Evolutionary conservation across 2,113 vertebrate genomes (phyloP).

Genomic region (Pteronura brasiliensis): DNA sequence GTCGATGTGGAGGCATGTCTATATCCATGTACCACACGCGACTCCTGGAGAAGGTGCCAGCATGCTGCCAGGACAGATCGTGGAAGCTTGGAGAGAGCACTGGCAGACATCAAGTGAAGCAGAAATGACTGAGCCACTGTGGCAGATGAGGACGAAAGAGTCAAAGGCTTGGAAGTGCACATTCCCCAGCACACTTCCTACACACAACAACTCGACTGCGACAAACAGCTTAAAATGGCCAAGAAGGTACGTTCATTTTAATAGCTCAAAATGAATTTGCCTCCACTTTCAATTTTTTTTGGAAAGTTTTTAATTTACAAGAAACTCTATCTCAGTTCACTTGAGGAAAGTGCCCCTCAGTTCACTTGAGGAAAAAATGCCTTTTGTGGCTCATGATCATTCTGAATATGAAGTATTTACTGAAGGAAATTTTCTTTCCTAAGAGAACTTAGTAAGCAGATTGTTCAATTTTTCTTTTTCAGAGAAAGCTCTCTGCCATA

Average conservation of each 20-base stretch:
- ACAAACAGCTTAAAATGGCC: not conserved
- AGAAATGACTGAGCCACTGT: not conserved
- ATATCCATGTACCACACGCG: not conserved
- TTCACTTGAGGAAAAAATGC: slow-evolving; percentile 19
- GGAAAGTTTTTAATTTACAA: not conserved
- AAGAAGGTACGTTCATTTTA: not conserved
- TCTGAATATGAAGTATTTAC: slow-evolving; percentile 43
- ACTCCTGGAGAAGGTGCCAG: not conserved
- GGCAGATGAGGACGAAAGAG: not conserved
- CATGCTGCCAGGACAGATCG: accelerated
- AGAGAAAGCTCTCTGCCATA: slow-evolving; percentile 24
- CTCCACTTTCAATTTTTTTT: not conserved
- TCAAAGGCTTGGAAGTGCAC: not conserved
- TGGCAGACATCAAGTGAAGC: accelerated
- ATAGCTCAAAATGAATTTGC: not conserved
- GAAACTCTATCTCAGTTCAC: slow-evolving; percentile 26
- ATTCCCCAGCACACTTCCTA: not conserved
- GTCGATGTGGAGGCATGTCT: not conserved
- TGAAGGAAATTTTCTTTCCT: slow-evolving; percentile 46
- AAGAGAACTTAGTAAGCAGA: slow-evolving; percentile 37
- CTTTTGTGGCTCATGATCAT: not conserved
- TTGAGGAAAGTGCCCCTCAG: not conserved
- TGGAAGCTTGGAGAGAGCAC: not conserved
- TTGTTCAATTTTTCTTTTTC: slow-evolving; percentile 48
- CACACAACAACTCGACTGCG: not conserved